Evolutionary conservation across 2,888 invertebrate genomes (phyloP), one percentile per base, ranked within the genome.

Genomic region (Agonopterix subpropinquella): DNA sequence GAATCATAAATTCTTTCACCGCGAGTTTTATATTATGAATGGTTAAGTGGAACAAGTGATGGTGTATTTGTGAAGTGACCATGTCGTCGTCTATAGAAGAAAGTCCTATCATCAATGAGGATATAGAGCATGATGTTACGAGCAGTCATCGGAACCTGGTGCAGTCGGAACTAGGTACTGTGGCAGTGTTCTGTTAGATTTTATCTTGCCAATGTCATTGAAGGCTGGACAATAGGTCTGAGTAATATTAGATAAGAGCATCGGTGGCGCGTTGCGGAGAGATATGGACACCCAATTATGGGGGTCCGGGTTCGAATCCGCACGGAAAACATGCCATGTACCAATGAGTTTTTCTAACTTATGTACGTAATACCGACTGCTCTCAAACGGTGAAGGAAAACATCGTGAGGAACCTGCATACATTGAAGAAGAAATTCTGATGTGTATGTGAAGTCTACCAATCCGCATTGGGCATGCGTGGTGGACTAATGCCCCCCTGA

Each of bases 41-140:
- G 48, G 44, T 37, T 37, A 45, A 51, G 43, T 53, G 39, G 51
- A 53, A 43, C 51, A 48, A 48, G 18, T 52, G 47, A 57, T 57
- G 53, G 39, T 51, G 45, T 36, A 47, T 28, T 39, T 41, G 35
- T 55, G 47, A 68, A 65, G 65, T 61, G 70, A 73, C 58, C 52
- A 78, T 80, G 86, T 75, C 85, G 57, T 73, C 73, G 51, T 64
- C 76, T 53, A 60, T 64, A 53, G 87, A 88, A 73, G 86, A 88
- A 64, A 83, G 76, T 65, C 80, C 84, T 51, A 83, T 85, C 55
- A 76, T 86, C 58, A 84, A 86, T 64, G 71, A 81, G 43, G 85
- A 88, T 57, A 82, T 86, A 53, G 82, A 83, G 63, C 58, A 86
- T 61, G 82, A 87, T 73, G 73, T 82, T 62, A 82, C 80, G 9